These are phyloP conservation scores for Narcine bancroftii DNA, from an alignment of 2,113 vertebrate species.

Conservation along the genomic window DNA sequence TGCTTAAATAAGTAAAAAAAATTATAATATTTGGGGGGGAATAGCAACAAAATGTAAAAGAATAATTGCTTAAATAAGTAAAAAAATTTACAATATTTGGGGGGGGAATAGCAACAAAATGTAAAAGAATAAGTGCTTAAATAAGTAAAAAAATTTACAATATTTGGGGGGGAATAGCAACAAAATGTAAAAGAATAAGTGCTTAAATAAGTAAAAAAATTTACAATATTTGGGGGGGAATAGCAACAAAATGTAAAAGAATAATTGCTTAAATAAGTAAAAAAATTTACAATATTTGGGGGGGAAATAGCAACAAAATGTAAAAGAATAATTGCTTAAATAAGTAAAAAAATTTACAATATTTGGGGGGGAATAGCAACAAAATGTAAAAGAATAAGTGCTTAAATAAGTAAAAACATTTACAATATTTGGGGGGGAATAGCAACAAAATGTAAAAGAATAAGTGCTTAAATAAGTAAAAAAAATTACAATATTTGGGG, in stretches of 20 bases:
- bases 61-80: background rate
- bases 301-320: background rate
- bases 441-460: background rate
- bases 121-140: background rate
- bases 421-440: background rate
- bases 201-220: too few relatives aligned
- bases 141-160: too few relatives aligned
- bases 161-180: background rate
- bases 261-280: background rate
- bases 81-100: background rate
- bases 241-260: background rate
- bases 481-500: background rate
- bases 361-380: background rate
- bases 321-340: background rate
- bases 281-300: background rate
- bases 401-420: too few relatives aligned
- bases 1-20: too few relatives aligned
- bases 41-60: background rate
- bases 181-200: background rate
- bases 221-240: background rate
- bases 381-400: background rate
- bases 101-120: background rate
- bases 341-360: slow-evolving; percentile 7
- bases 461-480: background rate
- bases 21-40: background rate